phyloP scores from a whole-genome alignment of 2,797 vertebrate species.

The Hydrolagus colliei region DNA sequence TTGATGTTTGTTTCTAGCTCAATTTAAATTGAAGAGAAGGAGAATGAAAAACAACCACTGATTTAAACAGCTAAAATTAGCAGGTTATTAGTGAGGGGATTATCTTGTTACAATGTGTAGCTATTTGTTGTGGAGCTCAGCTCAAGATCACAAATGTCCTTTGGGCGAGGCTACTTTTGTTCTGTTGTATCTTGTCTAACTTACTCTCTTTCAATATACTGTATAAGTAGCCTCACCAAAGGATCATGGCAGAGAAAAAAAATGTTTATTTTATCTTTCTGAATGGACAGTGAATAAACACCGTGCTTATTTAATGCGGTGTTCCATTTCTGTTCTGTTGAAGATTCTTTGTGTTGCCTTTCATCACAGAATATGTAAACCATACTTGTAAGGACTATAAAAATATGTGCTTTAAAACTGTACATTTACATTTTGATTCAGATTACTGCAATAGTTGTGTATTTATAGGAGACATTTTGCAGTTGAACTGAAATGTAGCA shows the following conservation, averaged over 20 bases:
- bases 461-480: not conserved
- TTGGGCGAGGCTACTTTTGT: not conserved
- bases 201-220: not conserved
- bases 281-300: not conserved
- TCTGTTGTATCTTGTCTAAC: not conserved
- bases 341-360: not conserved
- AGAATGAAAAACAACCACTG: not conserved
- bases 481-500: not conserved
- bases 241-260: conserved; percentile 9
- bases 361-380: not conserved
- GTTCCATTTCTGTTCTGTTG: not conserved
- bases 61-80: not conserved
- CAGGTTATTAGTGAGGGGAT: not conserved
- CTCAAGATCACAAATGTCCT: not conserved
- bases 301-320: not conserved
- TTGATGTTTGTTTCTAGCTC: not conserved
- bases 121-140: not conserved
- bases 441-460: not conserved
- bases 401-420: not conserved
- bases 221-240: not conserved
- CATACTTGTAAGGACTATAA: not conserved
- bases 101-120: not conserved
- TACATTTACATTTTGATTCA: not conserved
- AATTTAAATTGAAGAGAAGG: not conserved
- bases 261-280: conserved; percentile 2